phyloP scores from a whole-genome alignment of 1,140 invertebrate genomes.

The Nasonia giraulti region DNA sequence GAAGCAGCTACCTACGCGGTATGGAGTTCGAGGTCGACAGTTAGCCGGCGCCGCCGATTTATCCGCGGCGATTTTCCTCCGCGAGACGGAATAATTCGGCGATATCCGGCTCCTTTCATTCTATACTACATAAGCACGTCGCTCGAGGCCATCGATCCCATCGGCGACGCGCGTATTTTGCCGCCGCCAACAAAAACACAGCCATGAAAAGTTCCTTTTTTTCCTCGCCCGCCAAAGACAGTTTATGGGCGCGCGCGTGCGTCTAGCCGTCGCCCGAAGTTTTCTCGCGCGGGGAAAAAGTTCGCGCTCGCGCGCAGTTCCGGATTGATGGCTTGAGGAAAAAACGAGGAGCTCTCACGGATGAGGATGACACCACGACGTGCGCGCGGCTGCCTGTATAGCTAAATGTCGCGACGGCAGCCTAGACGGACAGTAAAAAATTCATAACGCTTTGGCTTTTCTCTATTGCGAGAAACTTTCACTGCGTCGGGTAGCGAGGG shows the following conservation, averaged over 20 bases:
- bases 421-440: conserved; percentile 43
- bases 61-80: neutral
- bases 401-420: conserved; percentile 34
- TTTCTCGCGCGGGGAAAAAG: conserved; percentile 4
- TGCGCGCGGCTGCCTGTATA: neutral
- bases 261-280: conserved; percentile 18
- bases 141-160: neutral
- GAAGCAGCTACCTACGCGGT: neutral
- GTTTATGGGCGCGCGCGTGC: neutral
- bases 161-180: neutral
- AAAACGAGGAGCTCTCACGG: conserved; percentile 6
- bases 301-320: neutral
- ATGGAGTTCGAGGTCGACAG: neutral
- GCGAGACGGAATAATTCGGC: conserved; percentile 30
- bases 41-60: conserved; percentile 6
- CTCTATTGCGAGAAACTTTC: conserved; percentile 34
- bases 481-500: neutral
- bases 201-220: conserved; percentile 26
- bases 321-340: conserved; percentile 40
- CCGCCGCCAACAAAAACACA: conserved; percentile 17
- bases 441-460: conserved; percentile 43
- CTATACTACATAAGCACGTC: too few species aligned
- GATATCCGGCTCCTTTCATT: conserved; percentile 23
- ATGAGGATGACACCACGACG: too few species aligned
- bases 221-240: neutral